Conservation (phyloP, 2,113 vertebrate genomes). For the Pangasianodon gigas region DNA sequence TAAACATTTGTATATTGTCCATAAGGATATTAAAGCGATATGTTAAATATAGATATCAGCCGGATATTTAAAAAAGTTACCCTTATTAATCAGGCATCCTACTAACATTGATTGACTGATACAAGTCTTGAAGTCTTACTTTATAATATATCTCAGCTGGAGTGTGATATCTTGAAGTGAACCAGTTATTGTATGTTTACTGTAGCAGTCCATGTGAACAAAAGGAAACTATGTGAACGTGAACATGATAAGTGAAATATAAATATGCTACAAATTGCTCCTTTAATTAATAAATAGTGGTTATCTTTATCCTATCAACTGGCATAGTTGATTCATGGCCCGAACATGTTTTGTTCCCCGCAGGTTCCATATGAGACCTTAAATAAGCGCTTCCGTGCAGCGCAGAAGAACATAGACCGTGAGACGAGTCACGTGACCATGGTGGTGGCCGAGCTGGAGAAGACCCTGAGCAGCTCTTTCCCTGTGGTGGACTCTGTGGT, state of each 20-base stretch:
- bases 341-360: neutral
- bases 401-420: slow-evolving; percentile 96
- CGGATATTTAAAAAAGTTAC: neutral
- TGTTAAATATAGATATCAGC: neutral
- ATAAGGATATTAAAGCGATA: neutral
- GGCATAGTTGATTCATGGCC: neutral
- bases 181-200: neutral
- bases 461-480: slow-evolving; percentile 88
- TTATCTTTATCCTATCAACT: neutral
- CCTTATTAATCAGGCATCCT: neutral
- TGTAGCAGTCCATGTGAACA: neutral
- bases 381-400: slow-evolving; percentile 96
- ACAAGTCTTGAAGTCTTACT: neutral
- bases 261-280: neutral
- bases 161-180: neutral
- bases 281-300: neutral
- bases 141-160: neutral
- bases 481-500: slow-evolving; percentile 95
- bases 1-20: neutral
- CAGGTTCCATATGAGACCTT: slow-evolving; percentile 98
- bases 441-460: slow-evolving; percentile 97
- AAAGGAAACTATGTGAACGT: neutral
- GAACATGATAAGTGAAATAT: neutral
- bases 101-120: neutral
- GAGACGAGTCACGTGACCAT: slow-evolving; percentile 98